Conservation (phyloP, 1,140 invertebrate species). For the Pararge aegeria region DNA sequence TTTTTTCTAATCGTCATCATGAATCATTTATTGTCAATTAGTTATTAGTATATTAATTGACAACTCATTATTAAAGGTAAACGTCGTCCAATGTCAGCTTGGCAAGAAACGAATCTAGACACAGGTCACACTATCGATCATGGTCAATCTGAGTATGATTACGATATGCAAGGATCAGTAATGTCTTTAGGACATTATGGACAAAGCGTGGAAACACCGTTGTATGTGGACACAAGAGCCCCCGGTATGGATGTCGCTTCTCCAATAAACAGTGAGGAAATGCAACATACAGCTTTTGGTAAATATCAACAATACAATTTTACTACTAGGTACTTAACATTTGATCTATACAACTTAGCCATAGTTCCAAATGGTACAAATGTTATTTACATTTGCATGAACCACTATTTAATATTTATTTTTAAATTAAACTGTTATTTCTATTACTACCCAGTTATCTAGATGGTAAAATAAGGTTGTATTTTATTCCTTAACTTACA, state of each 20-base stretch:
- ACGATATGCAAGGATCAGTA: conserved; percentile 36
- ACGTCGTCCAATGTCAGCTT: conserved; percentile 79
- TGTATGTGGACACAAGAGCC: conserved; percentile 79
- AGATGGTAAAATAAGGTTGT: too few relatives aligned
- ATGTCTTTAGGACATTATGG: conserved; percentile 50
- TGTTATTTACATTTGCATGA: too few relatives aligned
- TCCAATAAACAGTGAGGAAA: conserved; percentile 73
- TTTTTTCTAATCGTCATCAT: too few relatives aligned
- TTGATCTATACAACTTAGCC: too few relatives aligned
- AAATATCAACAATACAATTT: conserved; percentile 21
- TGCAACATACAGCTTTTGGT: conserved; percentile 77
- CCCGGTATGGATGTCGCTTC: conserved; percentile 53
- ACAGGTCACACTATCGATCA: conserved; percentile 85
- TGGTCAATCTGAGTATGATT: conserved; percentile 67
- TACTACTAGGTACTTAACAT: neutral
- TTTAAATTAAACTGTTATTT: too few relatives aligned
- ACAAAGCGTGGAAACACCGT: conserved; percentile 58
- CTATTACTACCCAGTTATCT: too few relatives aligned
- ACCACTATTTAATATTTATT: too few relatives aligned
- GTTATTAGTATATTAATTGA: too few relatives aligned
- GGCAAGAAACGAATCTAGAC: conserved; percentile 95
- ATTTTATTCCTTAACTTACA: too few relatives aligned
- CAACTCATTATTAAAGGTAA: too few relatives aligned
- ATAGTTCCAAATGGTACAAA: too few relatives aligned
- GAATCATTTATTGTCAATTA: too few relatives aligned